These are phyloP conservation scores for Channa maculata DNA, from an alignment of 2,113 vertebrate genomes.

Conservation along the genomic window DNA sequence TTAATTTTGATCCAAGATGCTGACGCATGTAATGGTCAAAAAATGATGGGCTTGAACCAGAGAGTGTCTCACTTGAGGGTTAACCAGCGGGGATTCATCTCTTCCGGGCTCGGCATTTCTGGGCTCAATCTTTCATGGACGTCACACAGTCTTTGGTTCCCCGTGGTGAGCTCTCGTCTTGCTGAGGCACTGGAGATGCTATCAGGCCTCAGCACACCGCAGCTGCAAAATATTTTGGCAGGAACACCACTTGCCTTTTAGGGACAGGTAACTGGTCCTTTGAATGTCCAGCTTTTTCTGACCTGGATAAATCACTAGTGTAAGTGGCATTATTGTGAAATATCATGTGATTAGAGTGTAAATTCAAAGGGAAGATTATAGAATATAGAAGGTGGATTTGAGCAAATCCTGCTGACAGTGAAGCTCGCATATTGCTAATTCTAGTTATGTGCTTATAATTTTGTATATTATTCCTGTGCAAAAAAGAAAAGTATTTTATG, in stretches of 20 bases:
- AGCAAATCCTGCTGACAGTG: neutral
- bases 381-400: neutral
- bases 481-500: conserved; percentile 8
- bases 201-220: conserved; percentile 23
- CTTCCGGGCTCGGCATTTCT: conserved; percentile 10
- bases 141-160: conserved; percentile 48
- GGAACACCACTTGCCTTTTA: conserved; percentile 47
- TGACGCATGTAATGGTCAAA: neutral
- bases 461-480: neutral
- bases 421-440: conserved; percentile 7
- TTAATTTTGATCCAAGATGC: neutral
- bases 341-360: neutral
- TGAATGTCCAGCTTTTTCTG: neutral
- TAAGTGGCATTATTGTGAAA: neutral
- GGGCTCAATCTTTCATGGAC: conserved; percentile 45
- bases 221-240: conserved; percentile 32
- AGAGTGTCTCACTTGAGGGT: conserved; percentile 34
- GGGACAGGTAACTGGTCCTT: conserved; percentile 9
- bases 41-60: conserved; percentile 16
- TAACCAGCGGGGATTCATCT: conserved; percentile 39
- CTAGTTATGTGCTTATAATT: conserved; percentile 8
- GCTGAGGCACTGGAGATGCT: conserved; percentile 45
- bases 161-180: conserved; percentile 38
- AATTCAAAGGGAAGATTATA: neutral
- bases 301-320: neutral